Base-by-base conservation (phyloP, 2,797 vertebrate species). In the Brotula barbata region DNA sequence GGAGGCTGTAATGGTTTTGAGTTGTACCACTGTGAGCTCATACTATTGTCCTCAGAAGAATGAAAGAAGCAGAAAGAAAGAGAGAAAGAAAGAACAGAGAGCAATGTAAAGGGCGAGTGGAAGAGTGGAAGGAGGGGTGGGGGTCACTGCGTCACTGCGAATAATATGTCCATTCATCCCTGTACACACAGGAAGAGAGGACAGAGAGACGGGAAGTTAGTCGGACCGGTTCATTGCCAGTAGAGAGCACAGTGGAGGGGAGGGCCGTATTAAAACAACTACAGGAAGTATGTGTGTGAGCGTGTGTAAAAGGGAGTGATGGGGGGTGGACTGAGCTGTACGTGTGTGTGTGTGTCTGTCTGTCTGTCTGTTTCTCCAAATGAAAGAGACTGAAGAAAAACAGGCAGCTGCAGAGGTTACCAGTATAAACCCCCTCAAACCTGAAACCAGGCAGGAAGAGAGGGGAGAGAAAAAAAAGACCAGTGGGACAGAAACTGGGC, bases 151-250 rank as follows among this genome's bases (percentile, higher is more conserved):
- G 72, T 92, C 88, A 89, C 67, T 59, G 66, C 71, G 83, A 89
- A 91, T 86, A 91, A 91, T 87, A 85, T 78, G 71, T 75, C 81
- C 84, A 91, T 92, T 91, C 89, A 92, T 88, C 79, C 81, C 56
- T 16, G 51, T 84, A 79, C 81, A 83, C 85, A 89, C 88, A 91
- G 91, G 90, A 92, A 89, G 76, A 77, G 51, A 71, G 68, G 76
- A 84, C 79, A 84, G 83, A 68, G 82, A 68, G 83, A 83, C 85
- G 85, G 89, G 89, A 91, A 91, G 86, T 83, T 52, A 61, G 73
- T 56, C 37, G 64, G 73, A 81, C 73, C 77, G 52, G 78, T 77
- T 79, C 75, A 64, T 36, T 78, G 75, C 69, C 81, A 75, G 71
- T 53, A 68, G n/a, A 71, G 80, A 79, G 76, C 69, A 77, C 60